Evolutionary conservation across 2,797 vertebrate species (phyloP), one percentile per base, ranked within the genome.

Genomic region (Acestrorhynchus altus): DNA sequence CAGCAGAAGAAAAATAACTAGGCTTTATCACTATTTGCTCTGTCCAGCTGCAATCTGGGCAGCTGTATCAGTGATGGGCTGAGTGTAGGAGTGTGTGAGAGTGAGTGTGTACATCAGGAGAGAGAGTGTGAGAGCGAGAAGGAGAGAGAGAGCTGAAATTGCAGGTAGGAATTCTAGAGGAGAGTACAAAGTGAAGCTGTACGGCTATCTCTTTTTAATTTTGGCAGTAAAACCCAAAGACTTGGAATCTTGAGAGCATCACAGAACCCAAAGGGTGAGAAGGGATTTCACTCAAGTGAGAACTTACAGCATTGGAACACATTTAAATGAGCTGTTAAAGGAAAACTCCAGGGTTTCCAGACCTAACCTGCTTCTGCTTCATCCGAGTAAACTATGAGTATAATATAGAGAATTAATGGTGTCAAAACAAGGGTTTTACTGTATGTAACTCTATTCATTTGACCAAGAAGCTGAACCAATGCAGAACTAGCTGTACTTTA

Each of bases 1-100:
- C 46, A 68, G 24, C 44, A 51, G 24, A 35, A 68, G 46, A 68
- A 46, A 68, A 68, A 68, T 68, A 13, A 52, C 46, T 68, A 11
- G 0, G 60, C 31, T 64, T 64, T 64, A 68, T 68, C 66, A 9
- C 26, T 18, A n/a, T 52, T n/a, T 11, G 18, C 26, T 68, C 9
- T 68, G 46, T 68, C 66, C 66, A 13, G n/a, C 46, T 20, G 46
- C 66, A 15, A 26, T 35, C 66, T 68, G 46, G 46, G 52, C 47
- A 52, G 46, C 13, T 24, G 20, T 39, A 52, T 52, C 44, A 31
- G 44, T 49, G 65, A 28, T 66, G 24, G 12, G 39, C 18, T 35
- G 66, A 10, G 26, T 28, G 26, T 52, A 22, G 46, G 64, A 26
- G 64, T 24, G 64, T 26, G 60, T 42, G 39, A 5, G 64, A 26